Percentiles rank a stretch among this genome's conserved stretches.
phyloP scores from a whole-genome alignment of 1,140 invertebrate species.

The Luehdorfia chinensis region DNA sequence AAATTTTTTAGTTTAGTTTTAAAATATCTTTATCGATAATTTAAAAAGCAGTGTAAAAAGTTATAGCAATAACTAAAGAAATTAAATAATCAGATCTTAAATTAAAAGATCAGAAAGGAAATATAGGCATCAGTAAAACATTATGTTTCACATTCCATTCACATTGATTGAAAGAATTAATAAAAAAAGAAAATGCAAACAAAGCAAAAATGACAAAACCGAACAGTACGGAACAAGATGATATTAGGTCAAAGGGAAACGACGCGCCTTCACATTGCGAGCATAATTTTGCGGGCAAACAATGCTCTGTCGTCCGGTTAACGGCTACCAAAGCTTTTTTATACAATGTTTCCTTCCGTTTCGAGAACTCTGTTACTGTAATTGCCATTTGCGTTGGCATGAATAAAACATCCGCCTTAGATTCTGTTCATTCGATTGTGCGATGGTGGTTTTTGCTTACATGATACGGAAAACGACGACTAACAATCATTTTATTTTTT shows the following conservation, averaged over 20 bases:
- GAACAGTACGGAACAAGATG: slow-evolving; percentile 17
- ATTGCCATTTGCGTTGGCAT: slow-evolving; percentile 40
- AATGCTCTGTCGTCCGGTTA: slow-evolving; percentile 36
- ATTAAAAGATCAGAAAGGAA: too few relatives aligned
- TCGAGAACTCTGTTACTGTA: slow-evolving; percentile 39
- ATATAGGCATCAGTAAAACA: too few relatives aligned
- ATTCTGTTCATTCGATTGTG: slow-evolving; percentile 26
- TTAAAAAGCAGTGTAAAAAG: too few relatives aligned
- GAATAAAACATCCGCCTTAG: slow-evolving; percentile 48
- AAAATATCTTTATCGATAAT: too few relatives aligned
- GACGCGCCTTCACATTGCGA: slow-evolving; percentile 31
- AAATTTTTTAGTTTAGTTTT: too few relatives aligned
- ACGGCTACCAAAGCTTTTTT: slow-evolving; percentile 42
- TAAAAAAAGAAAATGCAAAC: slow-evolving; percentile 16
- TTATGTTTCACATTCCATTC: slow-evolving; percentile 3
- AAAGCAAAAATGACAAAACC: slow-evolving; percentile 22
- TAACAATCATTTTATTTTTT: slow-evolving; percentile 9
- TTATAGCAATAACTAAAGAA: too few relatives aligned
- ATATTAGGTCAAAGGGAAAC: slow-evolving; percentile 39
- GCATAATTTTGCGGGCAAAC: slow-evolving; percentile 42
- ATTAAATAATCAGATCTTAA: too few relatives aligned
- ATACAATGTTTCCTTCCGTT: slow-evolving; percentile 36
- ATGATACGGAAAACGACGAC: slow-evolving; percentile 15
- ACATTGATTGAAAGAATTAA: slow-evolving; percentile 17
- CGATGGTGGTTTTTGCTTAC: slow-evolving; percentile 29